Conservation (phyloP, 2,113 vertebrate species). For the Osmerus mordax region DNA sequence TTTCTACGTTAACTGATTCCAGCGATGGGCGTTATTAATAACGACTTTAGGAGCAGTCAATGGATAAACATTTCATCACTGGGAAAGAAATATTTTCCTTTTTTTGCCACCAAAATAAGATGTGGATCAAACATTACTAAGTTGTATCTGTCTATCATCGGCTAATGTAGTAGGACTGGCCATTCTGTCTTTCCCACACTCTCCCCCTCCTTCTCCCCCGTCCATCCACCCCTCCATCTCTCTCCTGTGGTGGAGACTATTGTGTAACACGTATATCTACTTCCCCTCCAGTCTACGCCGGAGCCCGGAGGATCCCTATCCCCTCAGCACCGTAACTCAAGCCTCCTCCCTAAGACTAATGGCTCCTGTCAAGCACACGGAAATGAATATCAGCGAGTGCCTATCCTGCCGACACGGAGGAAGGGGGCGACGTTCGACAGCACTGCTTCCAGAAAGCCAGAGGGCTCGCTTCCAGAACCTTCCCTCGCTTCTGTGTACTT, state of each 20-base stretch:
- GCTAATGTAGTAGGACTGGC: neutral
- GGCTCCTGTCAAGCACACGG: constrained; percentile 60
- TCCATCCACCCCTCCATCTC: neutral
- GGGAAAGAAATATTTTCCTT: neutral
- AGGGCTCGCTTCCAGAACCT: neutral
- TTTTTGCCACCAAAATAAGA: too few relatives aligned
- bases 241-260: constrained; percentile 16
- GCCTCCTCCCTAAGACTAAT: constrained; percentile 56
- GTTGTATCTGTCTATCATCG: too few relatives aligned
- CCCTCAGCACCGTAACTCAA: constrained; percentile 47
- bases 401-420: constrained; percentile 42
- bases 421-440: constrained; percentile 44
- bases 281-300: constrained; percentile 8
- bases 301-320: constrained; percentile 32
- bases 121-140: neutral
- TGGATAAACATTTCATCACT: neutral
- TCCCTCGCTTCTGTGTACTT: constrained; percentile 41
- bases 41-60: neutral
- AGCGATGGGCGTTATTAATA: neutral
- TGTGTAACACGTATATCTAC: constrained; percentile 28
- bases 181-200: constrained; percentile 41
- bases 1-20: neutral
- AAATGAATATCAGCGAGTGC: constrained; percentile 59
- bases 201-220: neutral
- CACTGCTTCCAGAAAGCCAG: constrained; percentile 20